Conservation (phyloP, 2,797 vertebrate genomes). For the Epinephelus awoara region DNA sequence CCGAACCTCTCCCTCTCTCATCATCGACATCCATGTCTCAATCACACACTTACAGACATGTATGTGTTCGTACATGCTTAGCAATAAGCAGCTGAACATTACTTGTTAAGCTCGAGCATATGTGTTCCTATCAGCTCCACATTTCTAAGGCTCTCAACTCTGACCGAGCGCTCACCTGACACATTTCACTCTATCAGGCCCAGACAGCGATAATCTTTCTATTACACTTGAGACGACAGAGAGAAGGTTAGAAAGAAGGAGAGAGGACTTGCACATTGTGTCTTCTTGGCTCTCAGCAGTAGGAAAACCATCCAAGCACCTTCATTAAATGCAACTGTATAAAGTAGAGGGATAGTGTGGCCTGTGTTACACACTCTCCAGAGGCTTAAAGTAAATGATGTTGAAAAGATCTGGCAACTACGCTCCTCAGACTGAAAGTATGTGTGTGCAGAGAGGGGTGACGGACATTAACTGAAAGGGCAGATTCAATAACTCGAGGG, state of each 20-base stretch:
- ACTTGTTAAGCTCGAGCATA: conserved; percentile 7
- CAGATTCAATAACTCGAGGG: conserved; percentile 46
- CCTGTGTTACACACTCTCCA: conserved; percentile 32
- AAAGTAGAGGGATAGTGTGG: conserved; percentile 34
- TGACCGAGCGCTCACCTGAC: conserved; percentile 5
- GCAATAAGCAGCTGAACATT: conserved; percentile 46
- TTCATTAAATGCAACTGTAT: conserved; percentile 54
- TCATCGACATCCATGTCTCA: conserved; percentile 6
- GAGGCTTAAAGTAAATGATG: conserved; percentile 55
- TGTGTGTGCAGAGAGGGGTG: conserved; percentile 26
- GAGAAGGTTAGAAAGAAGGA: conserved; percentile 29
- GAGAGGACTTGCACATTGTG: conserved; percentile 34
- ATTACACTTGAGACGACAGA: conserved; percentile 50
- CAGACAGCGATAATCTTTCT: conserved; percentile 48
- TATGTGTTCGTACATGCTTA: conserved; percentile 11
- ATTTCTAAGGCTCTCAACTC: neutral
- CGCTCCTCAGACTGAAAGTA: conserved; percentile 31
- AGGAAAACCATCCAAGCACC: conserved; percentile 29
- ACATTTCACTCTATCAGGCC: conserved; percentile 25
- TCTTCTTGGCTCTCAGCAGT: conserved; percentile 50
- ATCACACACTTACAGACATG: neutral
- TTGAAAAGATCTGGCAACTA: conserved; percentile 58
- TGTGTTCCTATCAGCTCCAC: conserved; percentile 11
- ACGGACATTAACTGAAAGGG: conserved; percentile 34
- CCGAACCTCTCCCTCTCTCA: conserved; percentile 6